phyloP scores from a whole-genome alignment of 92 coral and sea anemone genomes.

The Umimayanthus chanpuru region DNA sequence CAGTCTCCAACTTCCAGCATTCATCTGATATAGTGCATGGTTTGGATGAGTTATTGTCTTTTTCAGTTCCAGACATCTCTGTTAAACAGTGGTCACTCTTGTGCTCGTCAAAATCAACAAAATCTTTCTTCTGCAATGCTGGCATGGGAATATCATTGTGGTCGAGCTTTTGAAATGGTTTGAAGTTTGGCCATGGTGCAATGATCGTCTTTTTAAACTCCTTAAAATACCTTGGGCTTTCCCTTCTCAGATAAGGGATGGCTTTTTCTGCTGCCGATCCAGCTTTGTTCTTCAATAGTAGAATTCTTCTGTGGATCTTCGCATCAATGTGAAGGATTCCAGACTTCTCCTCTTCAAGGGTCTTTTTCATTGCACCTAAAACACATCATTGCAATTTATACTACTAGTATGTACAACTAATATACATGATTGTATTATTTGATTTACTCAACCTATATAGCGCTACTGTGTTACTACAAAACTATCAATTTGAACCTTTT shows the following conservation, averaged over 20 bases:
- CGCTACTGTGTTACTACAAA: too few species aligned
- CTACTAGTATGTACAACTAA: not conserved
- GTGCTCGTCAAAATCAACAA: slow-evolving; percentile 70
- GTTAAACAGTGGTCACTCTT: slow-evolving; percentile 77
- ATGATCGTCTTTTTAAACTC: slow-evolving; percentile 69
- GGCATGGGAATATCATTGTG: slow-evolving; percentile 32
- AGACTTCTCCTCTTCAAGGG: slow-evolving; percentile 57
- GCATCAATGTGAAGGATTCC: slow-evolving; percentile 58
- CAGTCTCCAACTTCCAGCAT: slow-evolving; percentile 73
- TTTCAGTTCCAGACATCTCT: slow-evolving; percentile 71
- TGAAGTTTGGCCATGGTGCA: slow-evolving; percentile 79
- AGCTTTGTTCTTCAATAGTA: slow-evolving; percentile 59
- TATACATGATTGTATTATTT: too few species aligned
- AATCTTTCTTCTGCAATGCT: slow-evolving; percentile 57
- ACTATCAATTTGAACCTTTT: too few species aligned
- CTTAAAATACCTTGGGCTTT: slow-evolving; percentile 59
- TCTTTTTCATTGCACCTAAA: slow-evolving; percentile 70
- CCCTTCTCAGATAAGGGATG: slow-evolving; percentile 58
- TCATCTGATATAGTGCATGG: slow-evolving; percentile 70
- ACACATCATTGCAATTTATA: not conserved
- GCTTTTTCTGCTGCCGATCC: slow-evolving; percentile 59
- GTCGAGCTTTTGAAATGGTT: slow-evolving; percentile 66
- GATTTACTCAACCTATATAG: too few species aligned
- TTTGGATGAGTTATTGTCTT: slow-evolving; percentile 26
- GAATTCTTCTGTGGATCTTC: slow-evolving; percentile 37